phyloP scores from a whole-genome alignment of 2,888 invertebrate genomes.

The Papilio gigon region DNA sequence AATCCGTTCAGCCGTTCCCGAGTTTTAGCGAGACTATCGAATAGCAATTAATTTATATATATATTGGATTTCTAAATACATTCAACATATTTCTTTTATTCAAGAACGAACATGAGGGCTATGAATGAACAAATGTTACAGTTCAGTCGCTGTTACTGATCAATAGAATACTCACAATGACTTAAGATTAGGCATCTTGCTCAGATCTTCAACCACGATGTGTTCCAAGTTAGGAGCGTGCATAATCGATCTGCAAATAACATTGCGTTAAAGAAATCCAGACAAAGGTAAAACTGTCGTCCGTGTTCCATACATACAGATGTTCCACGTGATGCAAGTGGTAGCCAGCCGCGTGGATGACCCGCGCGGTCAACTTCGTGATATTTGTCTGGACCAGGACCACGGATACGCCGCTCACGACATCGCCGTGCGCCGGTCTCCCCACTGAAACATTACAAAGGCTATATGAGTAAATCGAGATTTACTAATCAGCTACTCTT shows the following conservation, averaged over 20 bases:
- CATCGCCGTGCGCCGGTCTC: constrained; percentile 45
- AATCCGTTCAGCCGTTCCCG: too few relatives aligned
- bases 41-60: too few relatives aligned
- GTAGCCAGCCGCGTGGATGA: constrained; percentile 67
- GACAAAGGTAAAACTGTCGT: not conserved
- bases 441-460: constrained; percentile 44
- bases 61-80: too few relatives aligned
- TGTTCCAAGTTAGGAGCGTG: constrained; percentile 80
- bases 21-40: too few relatives aligned
- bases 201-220: constrained; percentile 83
- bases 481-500: too few relatives aligned
- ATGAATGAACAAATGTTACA: too few relatives aligned
- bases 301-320: constrained; percentile 58
- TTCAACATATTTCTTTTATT: too few relatives aligned
- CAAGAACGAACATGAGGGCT: too few relatives aligned
- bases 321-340: constrained; percentile 68
- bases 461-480: not conserved
- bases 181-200: constrained; percentile 82
- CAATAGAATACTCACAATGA: constrained; percentile 78
- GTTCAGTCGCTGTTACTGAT: too few relatives aligned
- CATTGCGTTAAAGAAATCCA: not conserved
- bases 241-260: constrained; percentile 79
- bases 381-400: constrained; percentile 70
- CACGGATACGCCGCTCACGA: constrained; percentile 59
- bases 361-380: constrained; percentile 65